Conservation (phyloP, 2,797 vertebrate species). For the Zenarchopterus dispar region DNA sequence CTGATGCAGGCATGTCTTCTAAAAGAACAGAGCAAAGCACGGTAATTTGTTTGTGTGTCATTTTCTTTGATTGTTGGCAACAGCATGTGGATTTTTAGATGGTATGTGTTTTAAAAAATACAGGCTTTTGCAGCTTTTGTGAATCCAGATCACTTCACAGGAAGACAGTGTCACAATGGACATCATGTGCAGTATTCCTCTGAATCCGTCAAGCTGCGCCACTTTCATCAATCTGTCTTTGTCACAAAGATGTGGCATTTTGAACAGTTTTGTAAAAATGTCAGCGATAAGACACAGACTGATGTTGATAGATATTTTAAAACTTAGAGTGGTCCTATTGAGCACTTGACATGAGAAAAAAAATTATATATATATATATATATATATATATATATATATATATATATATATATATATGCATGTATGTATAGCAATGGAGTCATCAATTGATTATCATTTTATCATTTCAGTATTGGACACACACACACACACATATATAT, state of each 20-base stretch:
- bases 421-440: too few relatives aligned
- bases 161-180: constrained; percentile 4
- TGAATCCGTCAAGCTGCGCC: constrained; percentile 32
- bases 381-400: too few relatives aligned
- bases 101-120: constrained; percentile 27
- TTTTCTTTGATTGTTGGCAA: constrained; percentile 61
- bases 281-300: not conserved
- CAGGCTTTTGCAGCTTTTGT: constrained; percentile 15
- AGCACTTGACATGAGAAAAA: constrained; percentile 9
- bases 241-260: constrained; percentile 10
- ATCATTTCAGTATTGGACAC: too few relatives aligned
- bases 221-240: constrained; percentile 17
- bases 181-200: constrained; percentile 36
- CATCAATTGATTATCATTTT: too few relatives aligned
- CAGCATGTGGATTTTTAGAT: constrained; percentile 7
- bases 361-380: too few relatives aligned
- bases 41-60: constrained; percentile 71
- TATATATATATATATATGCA: too few relatives aligned
- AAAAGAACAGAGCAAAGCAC: constrained; percentile 58
- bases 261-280: constrained; percentile 25
- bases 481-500: too few relatives aligned
- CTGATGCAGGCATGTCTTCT: constrained; percentile 72
- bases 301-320: constrained; percentile 14
- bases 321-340: constrained; percentile 14
- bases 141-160: constrained; percentile 5